Evolutionary conservation across 2,797 vertebrate species (phyloP), one percentile per base, ranked within the genome.

Genomic region (Naso thynnoides): DNA sequence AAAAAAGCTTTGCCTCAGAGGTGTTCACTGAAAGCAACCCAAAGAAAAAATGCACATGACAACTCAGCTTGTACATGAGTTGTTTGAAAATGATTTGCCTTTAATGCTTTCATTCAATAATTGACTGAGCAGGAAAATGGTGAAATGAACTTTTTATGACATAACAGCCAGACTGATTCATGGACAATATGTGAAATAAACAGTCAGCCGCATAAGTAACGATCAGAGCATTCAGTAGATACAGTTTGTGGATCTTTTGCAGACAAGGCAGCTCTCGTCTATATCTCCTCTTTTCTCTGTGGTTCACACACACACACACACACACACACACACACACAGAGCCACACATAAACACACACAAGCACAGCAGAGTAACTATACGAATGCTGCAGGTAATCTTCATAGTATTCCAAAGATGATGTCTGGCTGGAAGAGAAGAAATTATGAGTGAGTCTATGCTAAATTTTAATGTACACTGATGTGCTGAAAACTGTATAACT

Each of bases 391-490:
- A 63, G 62, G 66, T 24, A 0, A 54, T 71, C 78, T 79, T 90
- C 73, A 88, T 19, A 91, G 55, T 60, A 89, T 83, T 57, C 91
- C 84, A 67, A 88, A 92, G 76, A 91, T 88, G 71, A 90, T 88
- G 71, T 91, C 88, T 23, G 89, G 83, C 88, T 90, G 85, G 26
- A 88, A 79, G 52, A 76, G 50, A 52, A 55, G 23, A 83, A 45
- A 68, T 49, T 0, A 14, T 29, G 3, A 36, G 36, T 75, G 59
- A 72, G 31, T 39, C 41, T 6, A 16, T 36, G n/a, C 61, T 68
- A 10, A 27, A 24, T 50, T 53, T 57, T 23, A 72, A 71, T 70
- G 41, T 24, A 53, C 27, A 18, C 15, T 45, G 54, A 42, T 45
- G 76, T 26, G 63, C 45, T 36, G 69, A 55, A 65, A 44, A 45